Evolutionary conservation across 2,797 vertebrate species (phyloP).

Genomic region (Poeciliopsis infans): DNA sequence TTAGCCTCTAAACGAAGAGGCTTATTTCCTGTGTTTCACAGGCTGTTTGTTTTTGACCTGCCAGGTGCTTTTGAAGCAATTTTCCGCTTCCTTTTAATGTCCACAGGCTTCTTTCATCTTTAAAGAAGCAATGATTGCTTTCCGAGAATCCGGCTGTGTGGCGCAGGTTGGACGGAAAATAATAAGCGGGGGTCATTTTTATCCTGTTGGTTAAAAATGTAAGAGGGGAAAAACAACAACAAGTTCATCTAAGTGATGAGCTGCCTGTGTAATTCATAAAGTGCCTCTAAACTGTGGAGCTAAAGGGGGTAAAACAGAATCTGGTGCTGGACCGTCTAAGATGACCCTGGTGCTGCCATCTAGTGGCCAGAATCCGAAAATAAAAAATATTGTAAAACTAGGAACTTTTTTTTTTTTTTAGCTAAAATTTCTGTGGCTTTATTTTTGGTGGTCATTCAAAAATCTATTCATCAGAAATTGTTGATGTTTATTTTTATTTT

Average conservation of each 20-base stretch:
- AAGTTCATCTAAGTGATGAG: neutral
- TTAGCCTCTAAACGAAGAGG: neutral
- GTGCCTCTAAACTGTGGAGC: neutral
- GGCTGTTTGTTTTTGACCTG: constrained; percentile 37
- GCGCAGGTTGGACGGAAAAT: neutral
- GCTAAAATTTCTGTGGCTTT: neutral
- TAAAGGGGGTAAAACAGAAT: neutral
- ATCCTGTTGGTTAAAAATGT: neutral
- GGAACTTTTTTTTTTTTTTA: neutral
- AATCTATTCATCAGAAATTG: neutral
- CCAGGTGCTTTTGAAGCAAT: constrained; percentile 45
- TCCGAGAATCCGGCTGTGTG: neutral
- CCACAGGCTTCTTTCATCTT: neutral
- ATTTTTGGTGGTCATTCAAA: neutral
- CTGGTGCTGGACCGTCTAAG: neutral
- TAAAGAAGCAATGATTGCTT: constrained; percentile 16
- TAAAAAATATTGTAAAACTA: neutral
- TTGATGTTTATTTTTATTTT: neutral
- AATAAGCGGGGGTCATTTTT: neutral
- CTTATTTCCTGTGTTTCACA: constrained; percentile 66
- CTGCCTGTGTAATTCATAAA: neutral
- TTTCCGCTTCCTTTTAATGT: constrained; percentile 56
- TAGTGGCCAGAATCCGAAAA: constrained; percentile 15
- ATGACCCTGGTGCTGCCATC: constrained; percentile 27
- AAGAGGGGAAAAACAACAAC: neutral